Evolutionary conservation across 1,140 invertebrate genomes (phyloP), one percentile per base, ranked within the genome.

Genomic region (Bicyclus anynana): DNA sequence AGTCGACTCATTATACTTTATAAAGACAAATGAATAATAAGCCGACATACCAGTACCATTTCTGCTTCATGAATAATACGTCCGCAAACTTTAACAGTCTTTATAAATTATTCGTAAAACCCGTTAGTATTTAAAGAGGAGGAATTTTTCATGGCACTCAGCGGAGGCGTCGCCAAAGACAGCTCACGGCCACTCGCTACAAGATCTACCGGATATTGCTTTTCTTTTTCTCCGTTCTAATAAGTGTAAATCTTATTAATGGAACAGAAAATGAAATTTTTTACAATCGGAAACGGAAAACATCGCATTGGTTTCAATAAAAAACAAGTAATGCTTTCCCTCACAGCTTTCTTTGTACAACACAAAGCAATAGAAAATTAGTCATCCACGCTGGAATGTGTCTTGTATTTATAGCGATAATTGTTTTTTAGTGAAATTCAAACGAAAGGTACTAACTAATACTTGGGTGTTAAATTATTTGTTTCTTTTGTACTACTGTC

Each of bases 191-290:
- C 67, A 65, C 69, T 73, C 56, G 55, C 72, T 69, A 68, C 62
- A 66, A 67, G 66, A 46, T 65, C 68, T 2, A 44, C 55, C 62
- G 72, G 72, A 75, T 74, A 72, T 72, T 71, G 61, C 67, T 72
- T 68, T 72, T 69, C 62, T 69, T 67, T n/a, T 69, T 66, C 61
- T 69, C 60, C 58, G 46, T 59, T 65, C 55, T 78, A 74, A 81
- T 81, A 74, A 72, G 67, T 77, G 75, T 72, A 74, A 74, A 77
- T 77, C 74, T 73, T 77, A 74, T 69, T 74, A 81, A 78, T 81
- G 74, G 75, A 81, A 81, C 78, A 77, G 74, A 81, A 78, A 80
- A 81, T 77, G 68, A 70, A 72, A 74, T 71, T 72, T 76, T 66
- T 69, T 60, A 67, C 59, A 26, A 27, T 20, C 21, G 51, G 17